These are phyloP conservation scores for Pseudochromis fuscus DNA, from an alignment of 2,797 vertebrate genomes.

Conservation along the genomic window DNA sequence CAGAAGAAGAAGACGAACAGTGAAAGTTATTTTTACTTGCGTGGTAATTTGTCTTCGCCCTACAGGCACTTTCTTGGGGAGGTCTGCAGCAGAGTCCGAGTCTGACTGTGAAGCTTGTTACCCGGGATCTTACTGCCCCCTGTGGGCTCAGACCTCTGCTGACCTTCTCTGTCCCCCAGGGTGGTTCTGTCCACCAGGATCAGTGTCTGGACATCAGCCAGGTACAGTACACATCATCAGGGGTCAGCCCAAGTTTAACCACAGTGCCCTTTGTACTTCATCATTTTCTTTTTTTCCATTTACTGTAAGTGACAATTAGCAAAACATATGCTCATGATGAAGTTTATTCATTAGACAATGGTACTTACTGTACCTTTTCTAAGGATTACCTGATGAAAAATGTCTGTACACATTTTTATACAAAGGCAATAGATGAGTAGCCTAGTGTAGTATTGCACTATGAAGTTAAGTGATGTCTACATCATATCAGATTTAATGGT, in stretches of 20 bases:
- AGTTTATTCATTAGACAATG: not conserved
- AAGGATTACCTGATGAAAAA: not conserved
- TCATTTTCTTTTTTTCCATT: slow-evolving; percentile 6
- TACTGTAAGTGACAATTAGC: not conserved
- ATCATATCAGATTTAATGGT: too few relatives aligned
- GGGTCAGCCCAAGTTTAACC: slow-evolving; percentile 38
- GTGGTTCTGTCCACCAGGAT: slow-evolving; percentile 91
- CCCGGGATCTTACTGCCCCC: slow-evolving; percentile 87
- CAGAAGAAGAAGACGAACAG: not conserved
- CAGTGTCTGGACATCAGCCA: slow-evolving; percentile 80
- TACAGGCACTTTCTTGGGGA: slow-evolving; percentile 86
- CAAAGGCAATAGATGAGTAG: not conserved
- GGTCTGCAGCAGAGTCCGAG: slow-evolving; percentile 80
- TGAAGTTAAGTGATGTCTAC: not conserved
- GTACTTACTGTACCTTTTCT: not conserved
- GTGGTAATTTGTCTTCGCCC: slow-evolving; percentile 43
- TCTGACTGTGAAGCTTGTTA: slow-evolving; percentile 86
- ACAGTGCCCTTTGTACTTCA: slow-evolving; percentile 28
- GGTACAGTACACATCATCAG: slow-evolving; percentile 74
- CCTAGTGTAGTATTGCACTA: not conserved
- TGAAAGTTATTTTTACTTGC: slow-evolving; percentile 8
- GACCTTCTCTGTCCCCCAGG: slow-evolving; percentile 86
- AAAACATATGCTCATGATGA: not conserved
- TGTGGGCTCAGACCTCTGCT: slow-evolving; percentile 83
- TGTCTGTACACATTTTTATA: not conserved